Evolutionary conservation across 2,888 invertebrate species (phyloP).

Genomic region (Bellardia pandia): DNA sequence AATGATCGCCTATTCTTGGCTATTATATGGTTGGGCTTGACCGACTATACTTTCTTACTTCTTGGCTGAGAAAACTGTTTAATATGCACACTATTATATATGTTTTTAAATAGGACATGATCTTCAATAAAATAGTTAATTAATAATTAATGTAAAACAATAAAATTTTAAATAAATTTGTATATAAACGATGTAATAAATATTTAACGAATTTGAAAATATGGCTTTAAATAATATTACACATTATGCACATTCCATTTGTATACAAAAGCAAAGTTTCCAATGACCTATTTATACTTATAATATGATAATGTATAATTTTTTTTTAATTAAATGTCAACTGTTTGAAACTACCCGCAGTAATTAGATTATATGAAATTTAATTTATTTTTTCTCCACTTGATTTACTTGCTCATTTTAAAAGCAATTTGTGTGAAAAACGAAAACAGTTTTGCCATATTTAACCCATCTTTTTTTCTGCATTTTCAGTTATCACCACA

Average conservation of each 20-base stretch:
- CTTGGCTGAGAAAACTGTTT: too few species aligned
- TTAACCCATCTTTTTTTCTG: not conserved
- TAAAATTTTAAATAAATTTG: not conserved
- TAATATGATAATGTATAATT: not conserved
- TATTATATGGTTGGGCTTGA: too few species aligned
- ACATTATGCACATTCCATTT: too few species aligned
- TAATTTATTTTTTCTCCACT: conserved; percentile 1
- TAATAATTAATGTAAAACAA: too few species aligned
- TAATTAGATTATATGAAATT: conserved; percentile 10
- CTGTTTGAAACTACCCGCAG: not conserved
- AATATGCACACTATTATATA: too few species aligned
- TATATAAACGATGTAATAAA: too few species aligned
- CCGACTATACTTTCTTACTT: too few species aligned
- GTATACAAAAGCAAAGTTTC: not conserved
- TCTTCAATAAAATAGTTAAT: too few species aligned
- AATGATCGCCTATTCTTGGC: too few species aligned
- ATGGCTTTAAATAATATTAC: too few species aligned
- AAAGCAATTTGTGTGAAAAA: not conserved
- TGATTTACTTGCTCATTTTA: not conserved
- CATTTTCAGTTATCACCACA: conserved; percentile 1
- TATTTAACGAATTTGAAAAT: too few species aligned
- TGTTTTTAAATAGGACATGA: too few species aligned
- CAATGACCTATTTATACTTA: not conserved
- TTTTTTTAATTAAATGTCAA: not conserved
- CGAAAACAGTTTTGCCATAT: not conserved